Evolutionary conservation across 2,888 invertebrate genomes (phyloP), one percentile per base, ranked within the genome.

Genomic region (Zygaena filipendulae): DNA sequence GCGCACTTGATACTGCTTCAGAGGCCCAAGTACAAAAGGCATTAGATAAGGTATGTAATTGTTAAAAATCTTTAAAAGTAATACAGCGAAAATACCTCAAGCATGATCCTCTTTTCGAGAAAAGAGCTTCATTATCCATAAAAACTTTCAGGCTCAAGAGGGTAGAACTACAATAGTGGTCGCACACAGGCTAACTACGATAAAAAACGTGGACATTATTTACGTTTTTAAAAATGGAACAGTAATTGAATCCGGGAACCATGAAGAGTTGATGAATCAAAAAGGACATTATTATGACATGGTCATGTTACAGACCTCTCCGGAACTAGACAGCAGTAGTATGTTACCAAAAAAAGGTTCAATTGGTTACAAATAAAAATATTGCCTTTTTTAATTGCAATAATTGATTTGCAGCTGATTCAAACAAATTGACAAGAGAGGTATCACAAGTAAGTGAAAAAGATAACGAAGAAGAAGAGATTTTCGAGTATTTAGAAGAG

Each of bases 21-120:
- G 96, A 96, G 71, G 83, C 87, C 0, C 85, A 90, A 58, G 95
- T 96, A 0, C 95, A 95, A 64, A 84, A 83, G 9, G 94, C 86
- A 31, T 77, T 88, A 34, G 91, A 86, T 61, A 87, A 83, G 68
- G 90, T 87, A n/a, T n/a, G n/a, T n/a, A n/a, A n/a, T n/a, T n/a
- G n/a, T n/a, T n/a, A n/a, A n/a, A n/a, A n/a, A n/a, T n/a, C n/a
- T n/a, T n/a, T n/a, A n/a, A n/a, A n/a, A n/a, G n/a, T n/a, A n/a
- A n/a, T n/a, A n/a, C n/a, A n/a, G n/a, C n/a, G n/a, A n/a, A n/a
- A n/a, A n/a, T n/a, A n/a, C n/a, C n/a, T n/a, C n/a, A n/a, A n/a
- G n/a, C n/a, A n/a, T n/a, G n/a, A n/a, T n/a, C n/a, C n/a, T n/a
- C n/a, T n/a, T n/a, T n/a, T n/a, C n/a, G n/a, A n/a, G n/a, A n/a